phyloP scores from a whole-genome alignment of 2,888 invertebrate genomes.

The Gymnocheta viridis region DNA sequence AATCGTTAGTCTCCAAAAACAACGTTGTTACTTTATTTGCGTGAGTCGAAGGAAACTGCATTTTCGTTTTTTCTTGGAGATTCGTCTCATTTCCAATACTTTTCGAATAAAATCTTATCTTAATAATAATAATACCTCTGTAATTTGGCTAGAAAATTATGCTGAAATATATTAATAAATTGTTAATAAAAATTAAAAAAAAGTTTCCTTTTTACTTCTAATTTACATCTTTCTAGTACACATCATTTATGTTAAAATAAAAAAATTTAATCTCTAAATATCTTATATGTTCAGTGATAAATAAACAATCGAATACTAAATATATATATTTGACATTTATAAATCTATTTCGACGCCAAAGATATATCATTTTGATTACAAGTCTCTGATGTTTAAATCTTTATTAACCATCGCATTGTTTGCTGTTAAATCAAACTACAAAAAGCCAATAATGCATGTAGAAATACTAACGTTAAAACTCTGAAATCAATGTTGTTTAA shows the following conservation, averaged over 20 bases:
- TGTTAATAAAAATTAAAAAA: too few species aligned
- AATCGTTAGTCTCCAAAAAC: too few species aligned
- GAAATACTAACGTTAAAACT: constrained; percentile 17
- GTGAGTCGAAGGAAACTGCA: too few species aligned
- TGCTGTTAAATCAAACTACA: constrained; percentile 29
- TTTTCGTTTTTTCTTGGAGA: too few species aligned
- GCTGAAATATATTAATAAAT: too few species aligned
- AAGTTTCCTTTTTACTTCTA: too few species aligned
- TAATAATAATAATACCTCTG: too few species aligned
- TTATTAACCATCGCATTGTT: constrained; percentile 23
- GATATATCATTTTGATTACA: constrained; percentile 57
- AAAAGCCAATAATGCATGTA: constrained; percentile 1
- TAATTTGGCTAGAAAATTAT: too few species aligned
- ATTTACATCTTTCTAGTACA: too few species aligned
- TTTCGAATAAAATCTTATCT: too few species aligned
- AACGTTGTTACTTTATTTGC: too few species aligned
- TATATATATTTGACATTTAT: constrained; percentile 56
- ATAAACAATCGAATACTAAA: constrained; percentile 12
- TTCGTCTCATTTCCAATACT: too few species aligned
- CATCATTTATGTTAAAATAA: not conserved
- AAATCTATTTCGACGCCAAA: constrained; percentile 57
- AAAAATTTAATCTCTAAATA: not conserved
- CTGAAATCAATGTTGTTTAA: constrained; percentile 57
- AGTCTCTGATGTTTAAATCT: constrained; percentile 4
- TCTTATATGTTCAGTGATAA: constrained; percentile 16